A percentile compares a stretch with the other conserved stretches of the same genome.
phyloP scores from a whole-genome alignment of 2,113 vertebrate genomes.

The Microcebus jonahi region DNA sequence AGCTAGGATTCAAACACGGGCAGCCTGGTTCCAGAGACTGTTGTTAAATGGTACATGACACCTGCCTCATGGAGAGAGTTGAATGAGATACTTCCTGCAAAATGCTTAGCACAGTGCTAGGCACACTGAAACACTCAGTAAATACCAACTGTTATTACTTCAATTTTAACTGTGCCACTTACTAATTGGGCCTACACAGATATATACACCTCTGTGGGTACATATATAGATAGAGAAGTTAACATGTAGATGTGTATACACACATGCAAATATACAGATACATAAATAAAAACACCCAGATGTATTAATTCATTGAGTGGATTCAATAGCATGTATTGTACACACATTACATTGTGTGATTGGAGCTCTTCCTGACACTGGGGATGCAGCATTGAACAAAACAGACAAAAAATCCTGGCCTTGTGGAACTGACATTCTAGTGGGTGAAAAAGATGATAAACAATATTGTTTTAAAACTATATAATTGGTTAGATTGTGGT shows the following conservation, averaged over 20 bases:
- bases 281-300: not conserved
- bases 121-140: not conserved
- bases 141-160: not conserved
- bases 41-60: not conserved
- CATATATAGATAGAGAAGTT: not conserved
- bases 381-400: not conserved
- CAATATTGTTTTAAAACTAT: not conserved
- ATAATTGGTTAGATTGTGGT: not conserved
- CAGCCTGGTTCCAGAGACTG: not conserved
- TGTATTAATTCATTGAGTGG: not conserved
- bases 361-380: not conserved
- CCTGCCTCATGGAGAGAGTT: not conserved
- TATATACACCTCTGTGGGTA: not conserved
- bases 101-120: not conserved
- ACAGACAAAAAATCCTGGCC: not conserved
- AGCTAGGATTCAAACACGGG: not conserved
- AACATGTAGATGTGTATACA: not conserved
- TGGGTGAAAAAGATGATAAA: not conserved
- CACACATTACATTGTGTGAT: not conserved
- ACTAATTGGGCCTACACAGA: not conserved
- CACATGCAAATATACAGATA: not conserved
- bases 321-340: not conserved
- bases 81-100: not conserved
- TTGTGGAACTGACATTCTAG: constrained; percentile 25
- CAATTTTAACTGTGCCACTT: not conserved